Evolutionary conservation across 2,888 invertebrate species (phyloP).

Genomic region (Poecilobothrus nobilitatus): DNA sequence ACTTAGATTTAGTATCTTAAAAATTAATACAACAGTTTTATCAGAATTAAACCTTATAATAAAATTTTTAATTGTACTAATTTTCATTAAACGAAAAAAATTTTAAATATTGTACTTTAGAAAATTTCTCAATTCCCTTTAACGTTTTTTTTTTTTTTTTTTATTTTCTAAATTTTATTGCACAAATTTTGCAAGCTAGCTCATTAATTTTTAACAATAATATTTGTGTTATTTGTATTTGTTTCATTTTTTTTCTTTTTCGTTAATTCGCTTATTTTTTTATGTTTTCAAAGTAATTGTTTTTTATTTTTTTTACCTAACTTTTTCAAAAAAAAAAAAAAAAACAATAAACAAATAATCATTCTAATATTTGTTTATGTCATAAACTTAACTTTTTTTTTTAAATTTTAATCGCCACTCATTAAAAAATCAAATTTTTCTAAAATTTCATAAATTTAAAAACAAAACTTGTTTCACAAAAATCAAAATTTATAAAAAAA

Average conservation of each 20-base stretch:
- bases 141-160: no score
- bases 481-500: conserved; percentile 23
- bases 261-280: conserved; percentile 18
- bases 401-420: background rate
- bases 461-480: background rate
- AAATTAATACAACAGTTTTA: no score
- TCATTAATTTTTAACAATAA: conserved; percentile 12
- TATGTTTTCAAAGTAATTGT: conserved; percentile 23
- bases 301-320: background rate
- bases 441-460: background rate
- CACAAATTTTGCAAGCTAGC: background rate
- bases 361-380: background rate
- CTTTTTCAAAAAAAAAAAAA: background rate
- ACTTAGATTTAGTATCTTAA: no score
- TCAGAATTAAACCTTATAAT: no score
- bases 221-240: conserved; percentile 19
- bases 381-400: background rate
- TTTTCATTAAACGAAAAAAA: no score
- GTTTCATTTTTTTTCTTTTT: background rate
- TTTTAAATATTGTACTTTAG: no score
- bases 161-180: background rate
- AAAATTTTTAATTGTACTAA: no score
- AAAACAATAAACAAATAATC: background rate
- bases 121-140: no score
- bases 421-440: background rate